Conservation (phyloP, 2,113 vertebrate species). For the Protomyctophum bolini region DNA sequence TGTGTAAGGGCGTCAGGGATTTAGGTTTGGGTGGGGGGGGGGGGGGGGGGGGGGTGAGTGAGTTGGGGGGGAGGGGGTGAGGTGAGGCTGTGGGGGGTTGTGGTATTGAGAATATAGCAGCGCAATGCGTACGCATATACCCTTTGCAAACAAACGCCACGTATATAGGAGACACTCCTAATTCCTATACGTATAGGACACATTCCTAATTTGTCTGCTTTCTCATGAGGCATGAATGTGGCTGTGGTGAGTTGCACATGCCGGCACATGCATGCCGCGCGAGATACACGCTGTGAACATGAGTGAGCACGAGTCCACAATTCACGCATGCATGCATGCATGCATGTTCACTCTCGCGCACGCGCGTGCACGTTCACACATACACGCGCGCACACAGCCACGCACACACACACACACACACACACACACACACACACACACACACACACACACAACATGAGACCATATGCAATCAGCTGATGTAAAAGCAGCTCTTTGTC, state of each 20-base stretch:
- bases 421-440: conserved; percentile 2
- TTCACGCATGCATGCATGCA: not conserved
- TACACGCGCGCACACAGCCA: not conserved
- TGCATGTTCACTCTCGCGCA: too few relatives aligned
- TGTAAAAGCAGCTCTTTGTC: conserved; percentile 8
- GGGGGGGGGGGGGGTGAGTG: too few relatives aligned
- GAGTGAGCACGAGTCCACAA: not conserved
- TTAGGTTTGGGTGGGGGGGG: too few relatives aligned
- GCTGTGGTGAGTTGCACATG: too few relatives aligned
- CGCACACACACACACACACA: too few relatives aligned
- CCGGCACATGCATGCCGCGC: too few relatives aligned
- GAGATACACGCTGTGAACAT: too few relatives aligned
- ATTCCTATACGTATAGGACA: not conserved
- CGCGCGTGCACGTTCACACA: too few relatives aligned
- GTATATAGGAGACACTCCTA: conserved; percentile 13
- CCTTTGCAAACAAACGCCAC: conserved; percentile 23
- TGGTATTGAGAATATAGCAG: conserved; percentile 17
- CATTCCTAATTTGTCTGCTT: not conserved
- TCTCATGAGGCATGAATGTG: too few relatives aligned
- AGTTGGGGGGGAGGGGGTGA: too few relatives aligned
- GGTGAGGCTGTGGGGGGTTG: too few relatives aligned
- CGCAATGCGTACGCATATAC: conserved; percentile 62
- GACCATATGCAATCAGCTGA: not conserved
- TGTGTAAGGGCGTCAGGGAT: conserved; percentile 18
- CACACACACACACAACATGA: not conserved